Evolutionary conservation across 1,140 invertebrate genomes (phyloP).

Genomic region (Yoshiicerus persimilis): DNA sequence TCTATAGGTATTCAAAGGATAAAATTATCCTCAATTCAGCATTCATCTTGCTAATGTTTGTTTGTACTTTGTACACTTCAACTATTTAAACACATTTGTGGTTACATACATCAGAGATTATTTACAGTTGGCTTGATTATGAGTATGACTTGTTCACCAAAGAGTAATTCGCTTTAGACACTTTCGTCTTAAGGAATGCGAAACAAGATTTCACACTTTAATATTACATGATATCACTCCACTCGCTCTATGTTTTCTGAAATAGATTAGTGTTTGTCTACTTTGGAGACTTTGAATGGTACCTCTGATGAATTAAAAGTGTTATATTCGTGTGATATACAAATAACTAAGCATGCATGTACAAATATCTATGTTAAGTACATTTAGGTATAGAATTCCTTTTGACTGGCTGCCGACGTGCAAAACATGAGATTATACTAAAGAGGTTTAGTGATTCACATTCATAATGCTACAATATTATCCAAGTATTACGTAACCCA

Average conservation of each 20-base stretch:
- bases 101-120: background rate
- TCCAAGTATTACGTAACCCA: background rate
- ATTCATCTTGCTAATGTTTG: background rate
- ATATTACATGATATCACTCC: background rate
- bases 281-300: background rate
- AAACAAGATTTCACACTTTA: slow-evolving; percentile 5
- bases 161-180: background rate
- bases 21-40: background rate
- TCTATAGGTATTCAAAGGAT: background rate
- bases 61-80: background rate
- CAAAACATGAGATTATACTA: too few relatives aligned
- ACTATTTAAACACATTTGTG: background rate
- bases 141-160: background rate
- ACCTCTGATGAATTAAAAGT: background rate
- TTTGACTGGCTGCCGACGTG: too few relatives aligned
- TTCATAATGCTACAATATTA: background rate
- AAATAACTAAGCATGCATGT: background rate
- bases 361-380: too few relatives aligned
- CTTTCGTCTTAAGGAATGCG: background rate
- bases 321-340: background rate
- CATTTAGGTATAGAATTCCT: too few relatives aligned
- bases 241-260: too few relatives aligned
- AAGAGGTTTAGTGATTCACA: too few relatives aligned
- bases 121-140: background rate
- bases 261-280: background rate